Evolutionary conservation across 1,140 invertebrate genomes (phyloP).

Genomic region (Planococcus citri): DNA sequence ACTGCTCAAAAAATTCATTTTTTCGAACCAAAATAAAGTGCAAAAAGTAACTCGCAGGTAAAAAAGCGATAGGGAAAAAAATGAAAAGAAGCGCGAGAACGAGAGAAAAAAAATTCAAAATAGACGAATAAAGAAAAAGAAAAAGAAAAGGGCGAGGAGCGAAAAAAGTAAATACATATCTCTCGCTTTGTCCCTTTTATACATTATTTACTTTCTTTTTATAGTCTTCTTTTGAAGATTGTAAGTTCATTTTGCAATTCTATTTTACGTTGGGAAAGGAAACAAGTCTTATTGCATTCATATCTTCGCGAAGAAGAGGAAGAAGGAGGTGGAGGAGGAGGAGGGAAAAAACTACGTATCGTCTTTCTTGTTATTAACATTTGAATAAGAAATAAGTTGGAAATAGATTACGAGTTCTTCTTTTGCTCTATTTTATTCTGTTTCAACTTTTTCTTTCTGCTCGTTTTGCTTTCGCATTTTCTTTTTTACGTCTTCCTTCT

Average conservation of each 20-base stretch:
- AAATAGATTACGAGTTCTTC: slow-evolving; percentile 11
- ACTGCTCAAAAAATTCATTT: too few species aligned
- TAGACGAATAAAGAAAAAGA: too few species aligned
- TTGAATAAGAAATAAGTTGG: slow-evolving; percentile 19
- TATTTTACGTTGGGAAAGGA: slow-evolving; percentile 21
- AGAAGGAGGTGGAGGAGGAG: too few species aligned
- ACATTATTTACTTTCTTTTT: slow-evolving; percentile 24
- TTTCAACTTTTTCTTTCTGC: slow-evolving; percentile 23
- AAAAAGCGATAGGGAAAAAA: background rate
- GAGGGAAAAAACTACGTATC: slow-evolving; percentile 13
- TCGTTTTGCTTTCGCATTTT: background rate
- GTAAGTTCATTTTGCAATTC: slow-evolving; percentile 21
- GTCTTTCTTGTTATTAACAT: slow-evolving; percentile 12
- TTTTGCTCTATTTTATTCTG: slow-evolving; percentile 21
- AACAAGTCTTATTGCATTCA: slow-evolving; percentile 21
- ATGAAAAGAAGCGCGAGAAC: background rate
- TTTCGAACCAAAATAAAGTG: too few species aligned
- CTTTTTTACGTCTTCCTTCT: slow-evolving; percentile 8
- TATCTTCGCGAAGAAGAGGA: slow-evolving; percentile 19
- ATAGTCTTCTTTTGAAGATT: slow-evolving; percentile 20
- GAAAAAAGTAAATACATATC: slow-evolving; percentile 18
- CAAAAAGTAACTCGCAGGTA: too few species aligned
- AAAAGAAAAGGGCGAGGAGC: background rate
- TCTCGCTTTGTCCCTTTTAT: slow-evolving; percentile 19
- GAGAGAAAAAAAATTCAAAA: background rate